Evolutionary conservation across 2,113 vertebrate genomes (phyloP).

Genomic region (Bothrops jararaca): DNA sequence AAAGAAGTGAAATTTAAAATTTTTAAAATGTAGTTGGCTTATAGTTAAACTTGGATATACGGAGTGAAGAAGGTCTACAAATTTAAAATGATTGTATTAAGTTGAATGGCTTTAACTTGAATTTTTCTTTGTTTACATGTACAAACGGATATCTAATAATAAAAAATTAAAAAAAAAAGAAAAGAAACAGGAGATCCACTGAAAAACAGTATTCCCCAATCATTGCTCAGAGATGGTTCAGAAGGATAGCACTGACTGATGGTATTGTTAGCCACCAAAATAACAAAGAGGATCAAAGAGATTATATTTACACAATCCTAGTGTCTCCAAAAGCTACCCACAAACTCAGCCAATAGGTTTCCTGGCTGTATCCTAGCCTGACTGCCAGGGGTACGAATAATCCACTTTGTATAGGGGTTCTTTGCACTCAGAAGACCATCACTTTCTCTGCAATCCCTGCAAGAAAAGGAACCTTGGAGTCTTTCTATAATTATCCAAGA

Average conservation of each 20-base stretch:
- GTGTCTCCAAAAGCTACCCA: neutral
- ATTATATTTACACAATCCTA: neutral
- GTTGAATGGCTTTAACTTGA: too few species aligned
- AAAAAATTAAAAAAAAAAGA: too few species aligned
- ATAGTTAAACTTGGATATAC: too few species aligned
- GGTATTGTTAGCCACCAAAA: neutral
- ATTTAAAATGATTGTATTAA: too few species aligned
- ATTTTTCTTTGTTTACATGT: too few species aligned
- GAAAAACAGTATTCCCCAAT: neutral
- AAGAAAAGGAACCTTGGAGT: too few species aligned
- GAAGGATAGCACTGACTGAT: neutral
- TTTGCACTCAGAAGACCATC: too few species aligned
- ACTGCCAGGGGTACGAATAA: neutral
- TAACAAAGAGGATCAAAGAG: neutral
- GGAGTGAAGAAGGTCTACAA: too few species aligned
- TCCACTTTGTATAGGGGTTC: neutral
- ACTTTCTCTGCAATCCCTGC: too few species aligned
- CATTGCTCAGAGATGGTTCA: neutral
- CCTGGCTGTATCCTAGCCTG: neutral
- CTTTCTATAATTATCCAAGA: neutral
- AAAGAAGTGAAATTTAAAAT: too few species aligned
- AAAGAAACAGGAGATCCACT: neutral
- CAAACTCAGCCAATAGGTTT: neutral
- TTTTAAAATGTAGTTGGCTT: too few species aligned
- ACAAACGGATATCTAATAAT: too few species aligned